Conservation (phyloP, 2,797 vertebrate species). For the Megaceryle alcyon region DNA sequence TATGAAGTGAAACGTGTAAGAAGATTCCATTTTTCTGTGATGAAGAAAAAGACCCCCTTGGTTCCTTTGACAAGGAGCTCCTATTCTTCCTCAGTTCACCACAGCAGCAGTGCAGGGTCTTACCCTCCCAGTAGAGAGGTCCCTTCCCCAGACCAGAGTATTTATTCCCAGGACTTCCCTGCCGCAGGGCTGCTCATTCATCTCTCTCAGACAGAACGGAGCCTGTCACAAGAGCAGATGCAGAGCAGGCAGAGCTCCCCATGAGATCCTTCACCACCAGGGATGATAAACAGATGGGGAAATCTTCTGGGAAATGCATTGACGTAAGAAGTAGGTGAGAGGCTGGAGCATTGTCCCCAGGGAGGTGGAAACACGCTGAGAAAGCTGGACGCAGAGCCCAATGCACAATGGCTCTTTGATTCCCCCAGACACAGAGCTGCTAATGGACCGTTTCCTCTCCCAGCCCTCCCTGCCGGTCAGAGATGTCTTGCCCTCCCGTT, state of each 20-base stretch:
- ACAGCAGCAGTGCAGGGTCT: background rate
- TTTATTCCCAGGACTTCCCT: constrained; percentile 61
- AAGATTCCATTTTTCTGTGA: background rate
- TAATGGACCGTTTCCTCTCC: constrained; percentile 58
- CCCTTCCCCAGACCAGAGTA: constrained; percentile 3
- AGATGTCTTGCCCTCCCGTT: background rate
- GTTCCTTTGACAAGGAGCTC: background rate
- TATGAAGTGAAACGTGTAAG: background rate
- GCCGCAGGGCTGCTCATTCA: constrained; percentile 35
- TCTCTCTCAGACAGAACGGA: constrained; percentile 46
- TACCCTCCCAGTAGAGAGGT: background rate
- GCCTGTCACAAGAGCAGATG: constrained; percentile 64
- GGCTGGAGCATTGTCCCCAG: constrained; percentile 30
- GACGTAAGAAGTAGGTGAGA: constrained; percentile 65
- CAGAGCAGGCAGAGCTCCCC: constrained; percentile 57
- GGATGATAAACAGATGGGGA: constrained; percentile 70
- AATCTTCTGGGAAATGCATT: constrained; percentile 64
- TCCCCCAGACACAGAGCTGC: background rate
- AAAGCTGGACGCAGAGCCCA: background rate
- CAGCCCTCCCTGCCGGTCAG: background rate
- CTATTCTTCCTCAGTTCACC: constrained; percentile 21
- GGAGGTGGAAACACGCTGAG: constrained; percentile 32
- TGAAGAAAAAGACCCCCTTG: constrained; percentile 30
- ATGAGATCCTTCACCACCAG: constrained; percentile 51
- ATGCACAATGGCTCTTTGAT: constrained; percentile 41